Evolutionary conservation across 2,797 vertebrate genomes (phyloP).

Genomic region (Cryptoblepharus egeriae): DNA sequence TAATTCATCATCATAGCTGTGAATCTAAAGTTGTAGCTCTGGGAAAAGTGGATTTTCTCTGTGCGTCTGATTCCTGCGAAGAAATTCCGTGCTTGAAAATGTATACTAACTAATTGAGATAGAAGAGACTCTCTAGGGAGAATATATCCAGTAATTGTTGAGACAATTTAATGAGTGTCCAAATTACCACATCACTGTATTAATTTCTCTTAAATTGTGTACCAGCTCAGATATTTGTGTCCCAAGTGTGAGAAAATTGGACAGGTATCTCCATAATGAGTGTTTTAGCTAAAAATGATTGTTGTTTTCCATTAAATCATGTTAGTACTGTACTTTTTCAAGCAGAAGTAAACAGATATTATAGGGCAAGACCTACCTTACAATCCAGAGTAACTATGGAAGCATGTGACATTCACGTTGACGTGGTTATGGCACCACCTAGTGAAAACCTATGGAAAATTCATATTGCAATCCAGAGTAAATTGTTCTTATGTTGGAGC

Average conservation of each 20-base stretch:
- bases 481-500: too few species aligned
- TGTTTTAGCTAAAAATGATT: constrained; percentile 1
- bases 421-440: too few species aligned
- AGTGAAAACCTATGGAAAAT: too few species aligned
- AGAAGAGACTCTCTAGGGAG: constrained; percentile 12
- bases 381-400: too few species aligned
- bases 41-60: neutral
- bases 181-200: constrained; percentile 11
- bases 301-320: constrained; percentile 49
- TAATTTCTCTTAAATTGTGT: constrained; percentile 20
- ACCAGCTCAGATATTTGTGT: neutral
- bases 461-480: too few species aligned
- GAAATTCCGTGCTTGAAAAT: constrained; percentile 12
- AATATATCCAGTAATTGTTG: neutral
- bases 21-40: neutral
- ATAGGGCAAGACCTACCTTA: constrained; percentile 8
- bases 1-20: neutral
- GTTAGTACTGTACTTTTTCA: constrained; percentile 3
- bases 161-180: neutral
- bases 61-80: constrained; percentile 26
- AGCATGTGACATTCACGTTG: too few species aligned
- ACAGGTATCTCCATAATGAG: constrained; percentile 27
- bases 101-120: constrained; percentile 11
- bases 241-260: neutral
- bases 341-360: neutral